These are phyloP conservation scores for Spinus pinus DNA, from an alignment of 2,797 vertebrate species.

Conservation along the genomic window DNA sequence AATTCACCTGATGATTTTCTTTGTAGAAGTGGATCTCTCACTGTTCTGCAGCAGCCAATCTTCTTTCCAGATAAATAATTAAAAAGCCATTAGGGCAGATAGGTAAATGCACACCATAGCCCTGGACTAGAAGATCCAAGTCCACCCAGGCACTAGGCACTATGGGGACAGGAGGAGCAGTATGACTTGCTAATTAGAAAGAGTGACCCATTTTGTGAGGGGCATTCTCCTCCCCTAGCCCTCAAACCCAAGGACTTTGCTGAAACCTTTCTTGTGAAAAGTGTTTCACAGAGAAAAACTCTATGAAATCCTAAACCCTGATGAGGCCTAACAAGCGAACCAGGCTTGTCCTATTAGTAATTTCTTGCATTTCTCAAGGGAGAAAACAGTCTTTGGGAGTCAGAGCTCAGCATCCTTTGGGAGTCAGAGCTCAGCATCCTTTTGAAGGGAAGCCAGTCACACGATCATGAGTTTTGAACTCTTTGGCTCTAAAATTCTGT, in stretches of 20 bases:
- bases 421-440: neutral
- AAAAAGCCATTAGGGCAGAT: neutral
- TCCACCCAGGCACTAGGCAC: neutral
- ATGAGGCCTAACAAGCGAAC: neutral
- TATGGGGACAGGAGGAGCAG: neutral
- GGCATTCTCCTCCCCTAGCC: neutral
- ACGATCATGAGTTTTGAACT: neutral
- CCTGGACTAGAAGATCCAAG: neutral
- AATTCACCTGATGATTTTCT: neutral
- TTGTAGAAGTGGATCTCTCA: neutral
- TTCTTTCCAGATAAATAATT: neutral
- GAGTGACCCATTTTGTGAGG: neutral
- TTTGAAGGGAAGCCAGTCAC: neutral
- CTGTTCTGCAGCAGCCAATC: neutral
- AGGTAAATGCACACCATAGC: neutral
- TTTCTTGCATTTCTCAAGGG: neutral
- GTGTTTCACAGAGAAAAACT: neutral
- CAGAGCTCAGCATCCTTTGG: neutral
- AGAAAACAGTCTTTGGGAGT: neutral
- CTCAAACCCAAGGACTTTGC: neutral
- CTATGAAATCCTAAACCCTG: neutral
- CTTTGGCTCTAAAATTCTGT: neutral
- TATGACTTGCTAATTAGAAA: neutral
- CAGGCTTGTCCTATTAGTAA: neutral
- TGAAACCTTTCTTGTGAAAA: neutral